These are phyloP conservation scores for Platysteira castanea DNA, from an alignment of 2,113 vertebrate genomes.

Conservation along the genomic window DNA sequence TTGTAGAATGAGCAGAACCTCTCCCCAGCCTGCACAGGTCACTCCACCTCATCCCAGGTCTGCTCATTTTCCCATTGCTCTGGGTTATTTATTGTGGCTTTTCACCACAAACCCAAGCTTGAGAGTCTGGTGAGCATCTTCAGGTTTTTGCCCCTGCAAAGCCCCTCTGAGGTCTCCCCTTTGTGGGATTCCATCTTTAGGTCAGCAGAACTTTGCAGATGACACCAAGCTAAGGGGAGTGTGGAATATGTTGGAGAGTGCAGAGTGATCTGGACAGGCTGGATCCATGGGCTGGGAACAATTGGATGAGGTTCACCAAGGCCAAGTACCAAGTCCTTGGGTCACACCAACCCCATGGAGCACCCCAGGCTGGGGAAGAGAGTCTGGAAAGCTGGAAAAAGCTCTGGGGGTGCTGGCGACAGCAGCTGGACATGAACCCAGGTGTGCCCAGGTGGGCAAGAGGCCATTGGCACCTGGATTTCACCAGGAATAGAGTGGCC, in stretches of 20 bases:
- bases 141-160: background rate
- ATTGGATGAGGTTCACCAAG: background rate
- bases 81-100: background rate
- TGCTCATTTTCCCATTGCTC: accelerated
- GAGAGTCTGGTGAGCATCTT: background rate
- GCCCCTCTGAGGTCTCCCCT: background rate
- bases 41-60: accelerated
- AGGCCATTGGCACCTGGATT: background rate
- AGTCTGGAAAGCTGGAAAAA: background rate
- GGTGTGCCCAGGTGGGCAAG: background rate
- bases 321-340: background rate
- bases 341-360: background rate
- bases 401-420: background rate
- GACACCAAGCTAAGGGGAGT: background rate
- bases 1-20: background rate
- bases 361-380: background rate
- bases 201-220: accelerated
- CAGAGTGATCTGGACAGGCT: background rate
- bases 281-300: background rate
- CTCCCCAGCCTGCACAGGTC: background rate
- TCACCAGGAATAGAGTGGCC: background rate
- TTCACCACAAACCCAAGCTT: too few relatives aligned
- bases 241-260: background rate
- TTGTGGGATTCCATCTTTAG: background rate
- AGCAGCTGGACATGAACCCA: background rate